Base-by-base conservation (phyloP, 2,888 invertebrate species). In the Kuschelorhynchus macadamiae region DNA sequence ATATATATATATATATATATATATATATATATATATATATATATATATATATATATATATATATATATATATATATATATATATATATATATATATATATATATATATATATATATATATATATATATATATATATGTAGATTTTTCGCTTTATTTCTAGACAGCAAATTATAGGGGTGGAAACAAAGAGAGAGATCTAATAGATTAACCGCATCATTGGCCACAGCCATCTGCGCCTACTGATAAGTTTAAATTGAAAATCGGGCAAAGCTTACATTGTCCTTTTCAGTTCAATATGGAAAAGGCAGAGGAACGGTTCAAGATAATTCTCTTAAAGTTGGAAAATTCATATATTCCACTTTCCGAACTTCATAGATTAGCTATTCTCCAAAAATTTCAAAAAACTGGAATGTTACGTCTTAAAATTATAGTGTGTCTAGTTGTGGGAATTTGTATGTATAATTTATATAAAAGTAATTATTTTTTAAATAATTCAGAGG, bases 171-270 rank as follows among this genome's bases (percentile, higher is more conserved):
- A n/a, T n/a, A n/a, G n/a, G n/a, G 55, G 55, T 63, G 63, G 63
- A 55, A 46, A 7, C 7, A 25, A 66, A 49, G 4, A 18, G 52
- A 52, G 32, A 41, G n/a, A n/a, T 70, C 66, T 59, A 74, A 72
- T 71, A 59, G 67, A 70, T 72, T 75, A 75, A 65, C 68, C 74
- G 68, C 69, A 73, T 74, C 71, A 74, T 74, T 72, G 70, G 41
- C 12, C 47, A 39, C 71, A 74, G 60, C 60, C 75, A 73, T 66
- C 73, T 75, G 75, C 57, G 53, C 56, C 39, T 17, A 41, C 68
- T 65, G 73, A 71, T 73, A 73, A 73, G 50, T 30, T 12, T 32
- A 59, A 67, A 60, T 66, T 60, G 36, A 42, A 42, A 42, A 36
- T 30, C 4, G 14, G 20, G 18, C 30, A 30, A 44, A 44, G 18